Evolutionary conservation across 1,140 invertebrate species (phyloP).

Genomic region (Drosophila persimilis): DNA sequence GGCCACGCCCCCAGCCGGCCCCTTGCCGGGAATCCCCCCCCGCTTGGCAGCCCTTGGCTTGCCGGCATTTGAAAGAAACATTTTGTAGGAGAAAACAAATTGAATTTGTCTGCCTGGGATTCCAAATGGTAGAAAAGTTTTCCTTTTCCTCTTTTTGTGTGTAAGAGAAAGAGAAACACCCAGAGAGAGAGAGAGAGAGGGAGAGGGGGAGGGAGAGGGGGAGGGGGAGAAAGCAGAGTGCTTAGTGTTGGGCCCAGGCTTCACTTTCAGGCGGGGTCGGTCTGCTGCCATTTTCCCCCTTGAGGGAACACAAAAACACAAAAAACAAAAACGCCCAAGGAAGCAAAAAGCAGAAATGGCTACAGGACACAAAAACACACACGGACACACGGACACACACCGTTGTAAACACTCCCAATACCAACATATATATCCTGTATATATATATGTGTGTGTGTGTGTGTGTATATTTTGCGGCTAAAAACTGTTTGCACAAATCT

Average conservation of each 20-base stretch:
- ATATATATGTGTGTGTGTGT: not conserved
- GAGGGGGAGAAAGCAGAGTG: not conserved
- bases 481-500: conserved; percentile 49
- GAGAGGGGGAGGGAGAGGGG: not conserved
- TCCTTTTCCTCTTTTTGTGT: conserved; percentile 8
- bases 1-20: not conserved
- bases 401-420: not conserved
- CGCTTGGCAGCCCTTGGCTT: conserved; percentile 4
- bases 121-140: conserved; percentile 24
- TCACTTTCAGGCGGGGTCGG: conserved; percentile 33
- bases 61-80: conserved; percentile 41
- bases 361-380: conserved; percentile 33
- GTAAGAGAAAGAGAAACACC: not conserved
- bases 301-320: conserved; percentile 19
- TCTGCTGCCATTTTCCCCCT: not conserved
- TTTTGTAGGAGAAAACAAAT: conserved; percentile 49
- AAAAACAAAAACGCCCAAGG: conserved; percentile 3
- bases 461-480: conserved; percentile 21
- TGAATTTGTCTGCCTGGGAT: conserved; percentile 53
- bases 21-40: no score
- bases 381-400: not conserved
- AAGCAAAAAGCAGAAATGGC: conserved; percentile 40
- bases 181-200: conserved; percentile 11
- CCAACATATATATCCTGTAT: not conserved
- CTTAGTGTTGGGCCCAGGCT: conserved; percentile 25